A percentile compares a stretch with the other conserved stretches of the same genome.
Evolutionary conservation across 2,888 invertebrate genomes (phyloP).

Genomic region (Lomographa bimaculata): DNA sequence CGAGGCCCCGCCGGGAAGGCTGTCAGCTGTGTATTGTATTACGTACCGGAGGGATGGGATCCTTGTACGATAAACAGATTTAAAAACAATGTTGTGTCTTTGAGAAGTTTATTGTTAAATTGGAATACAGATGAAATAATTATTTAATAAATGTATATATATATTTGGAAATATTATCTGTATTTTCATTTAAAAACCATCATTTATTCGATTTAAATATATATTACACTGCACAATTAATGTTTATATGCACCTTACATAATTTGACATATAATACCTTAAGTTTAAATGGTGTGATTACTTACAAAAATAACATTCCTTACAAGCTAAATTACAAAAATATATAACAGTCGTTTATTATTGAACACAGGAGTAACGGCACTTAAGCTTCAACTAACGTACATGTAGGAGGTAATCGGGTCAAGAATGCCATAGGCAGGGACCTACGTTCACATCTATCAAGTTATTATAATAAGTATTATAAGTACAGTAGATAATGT

Average conservation of each 20-base stretch:
- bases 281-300: too few relatives aligned
- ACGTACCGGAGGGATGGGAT: constrained; percentile 61
- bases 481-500: too few relatives aligned
- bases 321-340: constrained; percentile 34
- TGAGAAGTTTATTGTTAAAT: constrained; percentile 84
- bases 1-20: background rate
- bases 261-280: too few relatives aligned
- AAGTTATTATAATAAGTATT: too few relatives aligned
- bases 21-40: constrained; percentile 34
- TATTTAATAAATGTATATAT: constrained; percentile 84
- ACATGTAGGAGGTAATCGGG: constrained; percentile 6
- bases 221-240: too few relatives aligned
- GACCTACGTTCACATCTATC: too few relatives aligned
- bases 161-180: constrained; percentile 78
- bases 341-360: constrained; percentile 15
- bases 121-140: constrained; percentile 82
- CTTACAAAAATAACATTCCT: constrained; percentile 39
- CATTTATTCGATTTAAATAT: too few relatives aligned
- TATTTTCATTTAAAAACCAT: constrained; percentile 44
- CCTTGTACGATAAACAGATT: constrained; percentile 71
- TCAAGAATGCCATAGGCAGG: too few relatives aligned
- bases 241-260: too few relatives aligned
- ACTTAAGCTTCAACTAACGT: background rate
- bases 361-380: constrained; percentile 9
- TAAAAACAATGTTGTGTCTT: constrained; percentile 83